Evolutionary conservation across 2,888 invertebrate species (phyloP).

Genomic region (Parascotia fuliginaria): DNA sequence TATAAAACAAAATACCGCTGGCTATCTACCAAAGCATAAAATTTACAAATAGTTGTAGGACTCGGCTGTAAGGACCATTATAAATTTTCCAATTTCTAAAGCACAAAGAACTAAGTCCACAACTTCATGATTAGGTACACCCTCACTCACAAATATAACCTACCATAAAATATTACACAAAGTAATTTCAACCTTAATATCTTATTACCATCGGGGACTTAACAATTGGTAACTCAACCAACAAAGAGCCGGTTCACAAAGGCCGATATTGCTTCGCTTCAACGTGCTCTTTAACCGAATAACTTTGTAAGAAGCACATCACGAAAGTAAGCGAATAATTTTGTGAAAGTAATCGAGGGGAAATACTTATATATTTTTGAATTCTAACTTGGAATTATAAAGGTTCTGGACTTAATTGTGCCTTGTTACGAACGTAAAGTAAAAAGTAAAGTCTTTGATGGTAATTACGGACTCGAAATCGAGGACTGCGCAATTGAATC

Average conservation of each 20-base stretch:
- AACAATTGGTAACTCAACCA: constrained; percentile 18
- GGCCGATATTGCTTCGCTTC: constrained; percentile 25
- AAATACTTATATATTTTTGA: constrained; percentile 29
- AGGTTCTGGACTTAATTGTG: constrained; percentile 29
- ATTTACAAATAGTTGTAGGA: not conserved
- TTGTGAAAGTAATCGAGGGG: constrained; percentile 20
- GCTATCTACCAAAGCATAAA: not conserved
- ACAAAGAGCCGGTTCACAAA: constrained; percentile 35
- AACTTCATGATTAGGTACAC: not conserved
- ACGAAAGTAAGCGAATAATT: constrained; percentile 21
- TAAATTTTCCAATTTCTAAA: not conserved
- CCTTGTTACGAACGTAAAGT: constrained; percentile 24
- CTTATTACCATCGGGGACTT: constrained; percentile 20
- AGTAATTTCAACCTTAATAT: constrained; percentile 14
- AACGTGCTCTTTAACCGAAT: constrained; percentile 21
- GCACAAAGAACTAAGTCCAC: not conserved
- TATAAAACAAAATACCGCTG: not conserved
- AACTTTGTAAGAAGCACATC: constrained; percentile 25
- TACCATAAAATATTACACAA: not conserved
- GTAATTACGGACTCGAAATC: not conserved
- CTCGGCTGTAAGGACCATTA: not conserved
- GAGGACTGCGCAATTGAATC: no score
- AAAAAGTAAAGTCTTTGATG: no score
- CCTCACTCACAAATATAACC: not conserved
- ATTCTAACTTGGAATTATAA: constrained; percentile 22